Conservation (phyloP, 2,797 vertebrate species). For the Molossus molossus region DNA sequence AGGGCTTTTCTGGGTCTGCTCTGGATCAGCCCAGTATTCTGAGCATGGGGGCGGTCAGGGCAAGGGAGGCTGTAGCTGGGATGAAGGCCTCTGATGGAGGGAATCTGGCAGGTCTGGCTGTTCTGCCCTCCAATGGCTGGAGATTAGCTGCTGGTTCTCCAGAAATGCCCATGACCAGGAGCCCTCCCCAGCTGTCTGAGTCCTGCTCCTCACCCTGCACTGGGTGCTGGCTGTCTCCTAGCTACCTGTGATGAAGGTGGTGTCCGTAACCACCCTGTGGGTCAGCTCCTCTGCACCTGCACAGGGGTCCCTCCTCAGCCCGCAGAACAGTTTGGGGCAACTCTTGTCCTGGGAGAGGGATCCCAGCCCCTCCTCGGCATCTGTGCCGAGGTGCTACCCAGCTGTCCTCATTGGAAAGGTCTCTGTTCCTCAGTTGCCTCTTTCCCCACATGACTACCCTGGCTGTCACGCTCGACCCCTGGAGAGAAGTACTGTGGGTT, state of each 20-base stretch:
- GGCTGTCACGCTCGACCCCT: not conserved
- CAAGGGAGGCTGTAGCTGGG: not conserved
- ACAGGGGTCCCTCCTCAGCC: not conserved
- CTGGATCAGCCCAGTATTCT: not conserved
- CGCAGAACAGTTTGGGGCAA: not conserved
- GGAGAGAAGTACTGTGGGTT: not conserved
- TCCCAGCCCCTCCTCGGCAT: not conserved
- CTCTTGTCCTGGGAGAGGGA: not conserved
- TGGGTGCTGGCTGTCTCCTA: too few species aligned
- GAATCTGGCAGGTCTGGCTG: not conserved
- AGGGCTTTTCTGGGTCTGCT: not conserved
- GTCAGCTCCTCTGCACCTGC: not conserved
- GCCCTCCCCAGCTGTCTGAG: not conserved
- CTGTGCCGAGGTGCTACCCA: not conserved
- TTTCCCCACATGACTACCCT: rapidly evolving
- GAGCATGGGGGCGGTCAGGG: rapidly evolving
- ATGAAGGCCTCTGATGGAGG: not conserved
- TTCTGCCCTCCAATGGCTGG: not conserved
- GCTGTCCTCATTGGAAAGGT: not conserved
- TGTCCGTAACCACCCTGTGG: rapidly evolving
- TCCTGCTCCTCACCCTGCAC: not conserved
- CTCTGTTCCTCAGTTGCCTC: too few species aligned
- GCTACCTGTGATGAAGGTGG: not conserved
- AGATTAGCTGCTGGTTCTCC: not conserved
- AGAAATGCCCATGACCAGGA: not conserved